Base-by-base conservation (phyloP, 2,113 vertebrate species). In the Macrotis lagotis region DNA sequence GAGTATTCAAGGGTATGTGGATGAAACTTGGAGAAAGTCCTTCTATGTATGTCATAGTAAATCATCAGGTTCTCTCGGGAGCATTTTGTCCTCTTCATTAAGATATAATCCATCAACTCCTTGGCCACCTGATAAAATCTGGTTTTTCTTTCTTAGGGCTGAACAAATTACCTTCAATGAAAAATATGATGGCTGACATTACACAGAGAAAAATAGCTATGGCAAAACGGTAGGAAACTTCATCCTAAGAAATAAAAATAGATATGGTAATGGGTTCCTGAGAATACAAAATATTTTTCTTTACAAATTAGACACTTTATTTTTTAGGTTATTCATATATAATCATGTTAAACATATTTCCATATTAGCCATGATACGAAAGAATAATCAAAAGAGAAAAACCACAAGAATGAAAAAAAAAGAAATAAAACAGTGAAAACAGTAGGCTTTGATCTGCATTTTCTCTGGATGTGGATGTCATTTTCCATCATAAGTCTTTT, bases 1-100 rank as follows among this genome's bases (percentile, higher is more conserved):
- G 95, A 53, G 98, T 99, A 16, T 98, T 99, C 94, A 93, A 98
- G 94, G 99, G 99, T 99, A 98, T 95, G 94, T 48, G 49, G 11
- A 16, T 44, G 47, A 91, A 55, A 16, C 10, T 0, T 44, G 16
- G 16, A 37, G 44, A 16, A 25, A 47, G 53, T 12, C 4, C 50
- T 24, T 31, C 1, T 2, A 88, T 25, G 1, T 55, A 31, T 19
- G 25, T 53, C 12, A 31, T 44, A 83, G 44, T n/a, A 48, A 49
- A 14, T 28, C 31, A 31, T 24, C 24, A 53, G 0, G 83, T 48
- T 91, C 12, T 88, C 16, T 28, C 37, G 14, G 47, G 10, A 28
- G 25, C 25, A 6, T 25, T 51, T 88, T 37, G 47, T 50, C 66
- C n/a, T 88, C 91, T 91, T 26, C 12, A 37, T 2, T 19, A 83